These are phyloP conservation scores for Micrastur ruficollis DNA, from an alignment of 2,797 vertebrate species.

Conservation along the genomic window DNA sequence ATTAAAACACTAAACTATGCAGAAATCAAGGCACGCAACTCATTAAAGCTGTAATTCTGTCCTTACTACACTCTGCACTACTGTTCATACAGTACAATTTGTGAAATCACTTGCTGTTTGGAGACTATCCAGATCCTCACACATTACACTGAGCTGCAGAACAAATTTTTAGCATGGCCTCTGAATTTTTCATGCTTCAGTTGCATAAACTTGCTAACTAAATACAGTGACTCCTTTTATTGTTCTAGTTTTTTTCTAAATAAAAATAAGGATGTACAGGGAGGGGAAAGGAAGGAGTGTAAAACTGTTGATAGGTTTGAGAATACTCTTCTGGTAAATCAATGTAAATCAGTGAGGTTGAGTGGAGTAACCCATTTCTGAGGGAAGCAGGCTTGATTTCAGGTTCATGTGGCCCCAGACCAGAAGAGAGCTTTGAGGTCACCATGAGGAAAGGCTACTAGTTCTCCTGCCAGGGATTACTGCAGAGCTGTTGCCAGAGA, in stretches of 20 bases:
- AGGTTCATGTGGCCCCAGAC: neutral
- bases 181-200: constrained; percentile 6
- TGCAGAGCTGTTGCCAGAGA: neutral
- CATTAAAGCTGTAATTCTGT: neutral
- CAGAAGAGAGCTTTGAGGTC: neutral
- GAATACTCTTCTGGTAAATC: neutral
- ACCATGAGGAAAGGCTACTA: neutral
- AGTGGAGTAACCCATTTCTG: neutral
- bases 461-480: neutral
- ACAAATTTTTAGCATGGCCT: neutral
- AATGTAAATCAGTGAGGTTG: neutral
- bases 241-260: neutral
- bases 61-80: neutral
- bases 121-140: neutral
- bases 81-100: neutral
- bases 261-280: neutral
- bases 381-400: neutral
- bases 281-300: neutral
- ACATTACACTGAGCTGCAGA: neutral
- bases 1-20: neutral
- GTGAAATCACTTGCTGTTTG: neutral
- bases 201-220: neutral
- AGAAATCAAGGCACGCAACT: neutral
- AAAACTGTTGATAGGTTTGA: neutral
- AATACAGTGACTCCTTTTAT: neutral